Conservation (phyloP, 2,888 invertebrate species). For the Nephrotoma appendiculata region DNA sequence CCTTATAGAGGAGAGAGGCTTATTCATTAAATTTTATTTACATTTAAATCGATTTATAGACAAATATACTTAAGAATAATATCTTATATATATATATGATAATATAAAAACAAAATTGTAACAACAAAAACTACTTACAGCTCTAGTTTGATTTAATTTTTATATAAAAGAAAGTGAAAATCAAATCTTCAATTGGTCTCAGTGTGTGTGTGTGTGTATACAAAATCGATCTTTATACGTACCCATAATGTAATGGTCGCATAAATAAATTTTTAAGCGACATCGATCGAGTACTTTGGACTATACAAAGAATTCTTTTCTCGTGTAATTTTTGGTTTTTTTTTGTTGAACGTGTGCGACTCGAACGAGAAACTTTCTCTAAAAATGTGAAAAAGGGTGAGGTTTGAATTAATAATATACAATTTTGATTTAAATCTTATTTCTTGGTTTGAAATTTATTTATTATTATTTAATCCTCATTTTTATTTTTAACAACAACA, state of each 20-base stretch:
- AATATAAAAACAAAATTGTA: neutral
- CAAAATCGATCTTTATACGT: neutral
- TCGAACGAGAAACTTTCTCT: neutral
- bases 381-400: neutral
- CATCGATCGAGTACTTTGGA: neutral
- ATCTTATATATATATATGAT: neutral
- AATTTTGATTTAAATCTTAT: neutral
- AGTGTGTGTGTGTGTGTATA: neutral
- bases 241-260: neutral
- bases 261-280: neutral
- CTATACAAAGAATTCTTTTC: neutral
- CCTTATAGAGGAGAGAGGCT: neutral
- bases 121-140: neutral
- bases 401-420: neutral
- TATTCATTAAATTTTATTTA: neutral
- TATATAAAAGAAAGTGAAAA: neutral
- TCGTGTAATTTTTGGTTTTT: too few relatives aligned
- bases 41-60: neutral
- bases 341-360: neutral
- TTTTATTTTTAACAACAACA: neutral
- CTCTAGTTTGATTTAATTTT: neutral
- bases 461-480: neutral
- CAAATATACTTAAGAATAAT: neutral
- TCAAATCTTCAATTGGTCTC: neutral
- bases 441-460: neutral